phyloP scores from a whole-genome alignment of 2,797 vertebrate species.

The Carcharodon carcharias region DNA sequence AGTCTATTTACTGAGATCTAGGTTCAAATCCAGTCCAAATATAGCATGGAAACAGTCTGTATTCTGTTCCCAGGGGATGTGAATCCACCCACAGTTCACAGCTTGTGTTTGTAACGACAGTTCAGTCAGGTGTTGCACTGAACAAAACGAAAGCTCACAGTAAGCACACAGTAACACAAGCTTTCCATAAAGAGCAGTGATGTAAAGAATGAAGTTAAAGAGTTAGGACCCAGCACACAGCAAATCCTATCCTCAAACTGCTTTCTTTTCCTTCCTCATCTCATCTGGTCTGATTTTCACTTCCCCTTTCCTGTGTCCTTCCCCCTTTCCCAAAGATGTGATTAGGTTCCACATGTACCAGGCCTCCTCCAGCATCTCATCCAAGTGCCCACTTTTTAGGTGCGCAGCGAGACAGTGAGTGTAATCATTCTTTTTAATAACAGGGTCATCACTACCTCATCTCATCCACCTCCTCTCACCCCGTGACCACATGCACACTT shows the following conservation, averaged over 20 bases:
- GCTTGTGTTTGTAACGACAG: not conserved
- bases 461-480: not conserved
- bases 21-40: not conserved
- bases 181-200: not conserved
- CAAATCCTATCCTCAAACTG: not conserved
- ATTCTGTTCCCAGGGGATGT: not conserved
- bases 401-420: not conserved
- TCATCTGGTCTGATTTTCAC: not conserved
- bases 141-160: not conserved
- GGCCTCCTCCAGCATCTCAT: not conserved
- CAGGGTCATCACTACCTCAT: not conserved
- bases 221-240: not conserved
- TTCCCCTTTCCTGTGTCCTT: not conserved
- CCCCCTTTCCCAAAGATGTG: not conserved
- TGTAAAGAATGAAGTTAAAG: not conserved
- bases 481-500: not conserved
- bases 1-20: not conserved
- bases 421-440: not conserved
- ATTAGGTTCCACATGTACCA: not conserved
- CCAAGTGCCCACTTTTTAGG: not conserved
- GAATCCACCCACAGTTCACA: not conserved
- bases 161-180: not conserved
- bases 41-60: not conserved
- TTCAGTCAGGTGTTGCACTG: not conserved
- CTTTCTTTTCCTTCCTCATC: not conserved